Evolutionary conservation across 2,888 invertebrate genomes (phyloP).

Genomic region (Myopa tessellatipennis): DNA sequence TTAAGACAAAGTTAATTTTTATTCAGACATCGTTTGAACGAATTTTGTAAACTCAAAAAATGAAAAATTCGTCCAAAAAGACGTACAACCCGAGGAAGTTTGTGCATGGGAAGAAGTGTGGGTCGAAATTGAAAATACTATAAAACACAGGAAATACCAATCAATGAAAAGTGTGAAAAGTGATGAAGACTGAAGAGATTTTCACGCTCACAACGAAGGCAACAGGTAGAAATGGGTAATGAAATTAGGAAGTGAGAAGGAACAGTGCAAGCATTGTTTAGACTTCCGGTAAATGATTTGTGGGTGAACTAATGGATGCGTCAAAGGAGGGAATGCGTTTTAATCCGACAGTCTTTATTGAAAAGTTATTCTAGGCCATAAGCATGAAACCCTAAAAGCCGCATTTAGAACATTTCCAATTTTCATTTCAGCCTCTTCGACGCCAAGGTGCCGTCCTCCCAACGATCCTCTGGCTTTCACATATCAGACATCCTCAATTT

Average conservation of each 20-base stretch:
- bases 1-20: slow-evolving; percentile 42
- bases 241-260: slow-evolving; percentile 18
- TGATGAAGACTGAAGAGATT: slow-evolving; percentile 22
- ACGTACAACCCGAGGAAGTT: background rate
- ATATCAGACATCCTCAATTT: slow-evolving; percentile 94
- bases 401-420: slow-evolving; percentile 19
- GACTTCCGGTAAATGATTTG: slow-evolving; percentile 29
- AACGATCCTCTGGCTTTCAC: slow-evolving; percentile 86
- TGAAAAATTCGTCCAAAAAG: background rate
- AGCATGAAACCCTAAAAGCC: background rate
- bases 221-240: slow-evolving; percentile 34
- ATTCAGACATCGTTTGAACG: background rate
- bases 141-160: slow-evolving; percentile 26
- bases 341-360: background rate
- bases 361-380: background rate
- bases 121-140: slow-evolving; percentile 19
- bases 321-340: background rate
- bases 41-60: background rate
- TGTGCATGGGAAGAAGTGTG: background rate
- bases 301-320: background rate
- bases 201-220: slow-evolving; percentile 16
- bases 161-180: slow-evolving; percentile 15
- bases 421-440: slow-evolving; percentile 78
- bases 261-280: slow-evolving; percentile 9
- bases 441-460: slow-evolving; percentile 71